These are phyloP conservation scores for Platynereis dumerilii DNA, from an alignment of 2,888 invertebrate genomes.

Conservation along the genomic window DNA sequence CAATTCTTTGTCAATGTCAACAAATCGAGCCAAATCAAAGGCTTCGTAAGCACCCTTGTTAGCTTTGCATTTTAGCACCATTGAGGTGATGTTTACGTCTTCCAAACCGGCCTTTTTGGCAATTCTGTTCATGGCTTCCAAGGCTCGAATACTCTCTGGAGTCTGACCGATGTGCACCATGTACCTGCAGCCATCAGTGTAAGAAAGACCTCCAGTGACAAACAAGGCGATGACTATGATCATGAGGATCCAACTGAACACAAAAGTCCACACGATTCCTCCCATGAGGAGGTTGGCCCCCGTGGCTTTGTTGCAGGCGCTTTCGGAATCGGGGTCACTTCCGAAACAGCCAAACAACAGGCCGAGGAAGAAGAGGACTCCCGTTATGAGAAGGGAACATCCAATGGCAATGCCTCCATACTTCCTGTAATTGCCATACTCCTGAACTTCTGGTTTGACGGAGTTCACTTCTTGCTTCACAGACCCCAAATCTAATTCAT, in stretches of 20 bases:
- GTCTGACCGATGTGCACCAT: no score
- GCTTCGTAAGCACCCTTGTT: no score
- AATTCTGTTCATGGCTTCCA: no score
- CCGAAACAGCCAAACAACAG: slow-evolving; percentile 90
- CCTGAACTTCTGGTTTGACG: no score
- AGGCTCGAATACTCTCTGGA: no score
- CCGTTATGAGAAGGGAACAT: slow-evolving; percentile 74
- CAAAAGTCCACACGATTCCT: slow-evolving; percentile 56
- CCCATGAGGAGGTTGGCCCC: slow-evolving; percentile 83
- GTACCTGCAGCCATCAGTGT: slow-evolving; percentile 48
- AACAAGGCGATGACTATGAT: slow-evolving; percentile 48
- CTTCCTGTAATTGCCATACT: slow-evolving; percentile 66
- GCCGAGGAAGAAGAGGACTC: slow-evolving; percentile 77
- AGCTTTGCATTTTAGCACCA: no score
- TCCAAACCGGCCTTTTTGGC: no score
- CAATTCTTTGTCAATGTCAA: no score
- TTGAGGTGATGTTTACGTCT: no score
- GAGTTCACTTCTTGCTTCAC: no score
- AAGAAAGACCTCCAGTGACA: slow-evolving; percentile 46
- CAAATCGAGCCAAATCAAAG: no score
- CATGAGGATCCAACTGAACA: slow-evolving; percentile 57
- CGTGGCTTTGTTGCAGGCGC: slow-evolving; percentile 79
- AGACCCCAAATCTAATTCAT: no score
- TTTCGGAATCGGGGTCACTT: slow-evolving; percentile 80
- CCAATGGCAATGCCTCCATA: slow-evolving; percentile 77